Percentiles rank a stretch among this genome's conserved stretches.
Evolutionary conservation across 2,888 invertebrate species (phyloP).

Genomic region (Philhelius pedissequus): DNA sequence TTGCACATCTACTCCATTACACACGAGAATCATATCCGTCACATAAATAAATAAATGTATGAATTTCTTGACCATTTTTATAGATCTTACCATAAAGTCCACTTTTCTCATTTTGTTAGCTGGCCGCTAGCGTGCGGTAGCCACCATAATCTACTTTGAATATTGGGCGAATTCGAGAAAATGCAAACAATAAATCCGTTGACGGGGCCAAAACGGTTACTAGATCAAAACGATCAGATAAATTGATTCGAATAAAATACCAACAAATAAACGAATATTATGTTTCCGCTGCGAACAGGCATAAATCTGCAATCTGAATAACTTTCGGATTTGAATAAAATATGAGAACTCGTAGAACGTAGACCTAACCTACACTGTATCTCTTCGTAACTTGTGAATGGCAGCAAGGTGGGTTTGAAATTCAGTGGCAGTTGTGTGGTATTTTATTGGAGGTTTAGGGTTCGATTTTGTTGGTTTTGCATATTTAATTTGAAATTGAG

Average conservation of each 20-base stretch:
- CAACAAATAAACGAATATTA: conserved; percentile 46
- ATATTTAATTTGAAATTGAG: background rate
- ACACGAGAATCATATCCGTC: conserved; percentile 57
- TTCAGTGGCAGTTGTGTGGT: background rate
- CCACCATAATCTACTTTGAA: conserved; percentile 47
- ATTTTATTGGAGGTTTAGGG: background rate
- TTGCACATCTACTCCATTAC: conserved; percentile 43
- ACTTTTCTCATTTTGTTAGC: background rate
- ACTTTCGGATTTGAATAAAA: conserved; percentile 65
- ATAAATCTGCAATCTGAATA: conserved; percentile 58
- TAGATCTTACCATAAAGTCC: background rate
- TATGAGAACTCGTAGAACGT: conserved; percentile 43
- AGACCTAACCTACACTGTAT: too few relatives aligned
- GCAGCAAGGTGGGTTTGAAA: background rate
- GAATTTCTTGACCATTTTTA: conserved; percentile 44
- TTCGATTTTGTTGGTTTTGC: background rate
- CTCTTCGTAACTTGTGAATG: too few relatives aligned
- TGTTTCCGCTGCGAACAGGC: conserved; percentile 64
- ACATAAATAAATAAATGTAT: conserved; percentile 61
- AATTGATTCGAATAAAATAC: conserved; percentile 5
- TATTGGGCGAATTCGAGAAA: conserved; percentile 30
- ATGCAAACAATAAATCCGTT: background rate
- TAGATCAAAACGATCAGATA: conserved; percentile 63
- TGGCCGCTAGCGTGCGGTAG: background rate
- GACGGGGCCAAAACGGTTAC: conserved; percentile 61